These are phyloP conservation scores for Chloroclysta siterata DNA, from an alignment of 2,888 invertebrate genomes.

Conservation along the genomic window DNA sequence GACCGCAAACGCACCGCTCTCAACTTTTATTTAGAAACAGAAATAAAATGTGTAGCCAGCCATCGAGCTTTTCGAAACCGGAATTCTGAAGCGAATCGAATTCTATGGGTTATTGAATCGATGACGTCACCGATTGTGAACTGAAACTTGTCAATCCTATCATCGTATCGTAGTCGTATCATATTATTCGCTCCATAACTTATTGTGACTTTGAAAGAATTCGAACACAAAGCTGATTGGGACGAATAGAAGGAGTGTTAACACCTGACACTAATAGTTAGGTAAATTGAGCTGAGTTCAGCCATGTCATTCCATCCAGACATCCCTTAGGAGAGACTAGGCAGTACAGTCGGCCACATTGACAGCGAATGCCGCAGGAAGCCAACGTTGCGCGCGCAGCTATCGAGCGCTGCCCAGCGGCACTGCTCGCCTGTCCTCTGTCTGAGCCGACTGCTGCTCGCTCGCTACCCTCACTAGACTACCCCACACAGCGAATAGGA, in stretches of 20 bases:
- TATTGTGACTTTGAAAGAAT: constrained; percentile 41
- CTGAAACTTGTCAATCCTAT: constrained; percentile 44
- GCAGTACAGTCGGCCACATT: constrained; percentile 36
- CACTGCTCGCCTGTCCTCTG: constrained; percentile 39
- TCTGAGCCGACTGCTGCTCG: constrained; percentile 32
- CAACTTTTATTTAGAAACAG: constrained; percentile 67
- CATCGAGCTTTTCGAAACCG: constrained; percentile 60
- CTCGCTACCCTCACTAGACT: constrained; percentile 30
- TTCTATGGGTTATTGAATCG: constrained; percentile 50
- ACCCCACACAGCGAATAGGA: not conserved
- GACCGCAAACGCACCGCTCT: constrained; percentile 49
- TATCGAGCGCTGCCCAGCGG: constrained; percentile 63
- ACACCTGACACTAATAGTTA: not conserved
- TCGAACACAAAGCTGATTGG: constrained; percentile 39
- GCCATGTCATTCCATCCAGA: constrained; percentile 2
- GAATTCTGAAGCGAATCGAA: constrained; percentile 58
- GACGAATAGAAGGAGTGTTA: constrained; percentile 17
- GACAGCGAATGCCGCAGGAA: constrained; percentile 52
- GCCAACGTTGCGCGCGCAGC: constrained; percentile 67
- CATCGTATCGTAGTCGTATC: constrained; percentile 34
- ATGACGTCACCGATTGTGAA: constrained; percentile 53
- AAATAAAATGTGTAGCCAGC: constrained; percentile 69
- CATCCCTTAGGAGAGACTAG: not conserved
- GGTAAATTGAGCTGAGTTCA: constrained; percentile 22
- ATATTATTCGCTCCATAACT: constrained; percentile 46